Evolutionary conservation across 2,113 vertebrate species (phyloP).

Genomic region (human): DNA sequence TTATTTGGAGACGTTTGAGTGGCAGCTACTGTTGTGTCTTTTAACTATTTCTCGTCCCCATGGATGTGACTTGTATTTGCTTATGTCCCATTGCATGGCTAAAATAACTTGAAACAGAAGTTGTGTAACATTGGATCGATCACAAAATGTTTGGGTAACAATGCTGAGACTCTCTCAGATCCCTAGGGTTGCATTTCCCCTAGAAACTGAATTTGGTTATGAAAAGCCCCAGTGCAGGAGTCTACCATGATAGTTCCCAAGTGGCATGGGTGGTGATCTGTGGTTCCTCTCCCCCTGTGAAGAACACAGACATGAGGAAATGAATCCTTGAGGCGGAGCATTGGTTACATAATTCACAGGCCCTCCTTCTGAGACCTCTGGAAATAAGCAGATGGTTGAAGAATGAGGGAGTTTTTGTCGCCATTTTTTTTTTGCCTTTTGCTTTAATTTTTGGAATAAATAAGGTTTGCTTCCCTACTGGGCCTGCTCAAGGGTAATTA

Average conservation of each 20-base stretch:
- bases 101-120: neutral
- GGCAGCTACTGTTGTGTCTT: neutral
- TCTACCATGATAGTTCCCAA: rapidly evolving
- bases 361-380: constrained; percentile 12
- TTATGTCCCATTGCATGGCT: neutral
- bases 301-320: neutral
- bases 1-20: neutral
- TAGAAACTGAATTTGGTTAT: neutral
- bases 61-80: neutral
- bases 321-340: neutral
- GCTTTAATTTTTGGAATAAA: constrained; percentile 20
- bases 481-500: neutral
- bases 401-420: neutral
- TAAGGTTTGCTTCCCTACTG: constrained; percentile 19
- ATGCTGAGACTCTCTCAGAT: neutral
- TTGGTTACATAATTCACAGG: neutral
- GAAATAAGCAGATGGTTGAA: constrained; percentile 63
- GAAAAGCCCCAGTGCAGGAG: neutral
- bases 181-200: neutral
- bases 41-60: neutral
- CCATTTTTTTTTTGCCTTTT: neutral
- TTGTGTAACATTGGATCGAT: neutral
- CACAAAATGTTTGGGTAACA: neutral
- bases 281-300: neutral
- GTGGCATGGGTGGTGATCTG: rapidly evolving